Conservation (phyloP, 2,888 invertebrate species). For the Automeris io region DNA sequence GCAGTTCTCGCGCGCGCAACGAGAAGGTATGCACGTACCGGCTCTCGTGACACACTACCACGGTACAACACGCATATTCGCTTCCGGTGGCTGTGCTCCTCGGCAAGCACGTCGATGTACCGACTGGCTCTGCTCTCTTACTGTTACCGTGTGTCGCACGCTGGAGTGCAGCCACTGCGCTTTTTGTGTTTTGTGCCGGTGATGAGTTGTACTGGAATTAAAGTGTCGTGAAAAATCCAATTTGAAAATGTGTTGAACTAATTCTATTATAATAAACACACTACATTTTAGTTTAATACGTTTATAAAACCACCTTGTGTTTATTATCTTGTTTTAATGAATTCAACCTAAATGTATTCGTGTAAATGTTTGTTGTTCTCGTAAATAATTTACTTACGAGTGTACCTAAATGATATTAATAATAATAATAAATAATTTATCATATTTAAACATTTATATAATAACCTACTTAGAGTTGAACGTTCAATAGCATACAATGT, state of each 20-base stretch:
- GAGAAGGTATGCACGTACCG: conserved; percentile 65
- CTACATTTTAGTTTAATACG: conserved; percentile 28
- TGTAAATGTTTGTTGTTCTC: not conserved
- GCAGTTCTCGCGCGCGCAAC: conserved; percentile 75
- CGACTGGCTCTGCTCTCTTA: conserved; percentile 8
- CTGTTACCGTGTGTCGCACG: conserved; percentile 30
- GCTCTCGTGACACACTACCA: conserved; percentile 26
- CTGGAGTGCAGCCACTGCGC: conserved; percentile 32
- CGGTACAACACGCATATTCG: conserved; percentile 50
- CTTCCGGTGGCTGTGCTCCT: conserved; percentile 67
- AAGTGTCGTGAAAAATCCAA: conserved; percentile 17
- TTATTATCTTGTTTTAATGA: conserved; percentile 7
- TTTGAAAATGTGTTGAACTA: conserved; percentile 50
- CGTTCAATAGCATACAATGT: too few relatives aligned
- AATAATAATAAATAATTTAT: not conserved
- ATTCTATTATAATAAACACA: conserved; percentile 30
- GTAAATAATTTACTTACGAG: too few relatives aligned
- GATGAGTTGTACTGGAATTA: conserved; percentile 11
- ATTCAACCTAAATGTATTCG: not conserved
- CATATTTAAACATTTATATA: too few relatives aligned
- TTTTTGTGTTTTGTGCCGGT: conserved; percentile 17
- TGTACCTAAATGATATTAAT: not conserved
- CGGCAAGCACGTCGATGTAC: conserved; percentile 31
- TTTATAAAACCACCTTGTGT: conserved; percentile 27
- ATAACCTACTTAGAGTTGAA: not conserved